Evolutionary conservation across 2,888 invertebrate species (phyloP).

Genomic region (Cotesia congregata): DNA sequence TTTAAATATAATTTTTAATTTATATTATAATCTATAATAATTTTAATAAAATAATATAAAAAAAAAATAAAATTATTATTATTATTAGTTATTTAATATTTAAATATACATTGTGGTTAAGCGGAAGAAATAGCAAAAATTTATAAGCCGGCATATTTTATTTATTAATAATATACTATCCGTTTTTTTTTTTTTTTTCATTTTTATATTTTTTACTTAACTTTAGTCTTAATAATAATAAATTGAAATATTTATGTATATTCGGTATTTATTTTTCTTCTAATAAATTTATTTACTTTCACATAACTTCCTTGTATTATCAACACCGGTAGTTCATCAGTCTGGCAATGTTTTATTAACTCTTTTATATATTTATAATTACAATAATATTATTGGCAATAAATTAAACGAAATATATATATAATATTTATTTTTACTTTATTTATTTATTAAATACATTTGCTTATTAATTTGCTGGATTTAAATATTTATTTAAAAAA

Average conservation of each 20-base stretch:
- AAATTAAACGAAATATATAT: conserved; percentile 24
- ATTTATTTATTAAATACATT: neutral
- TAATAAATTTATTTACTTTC: conserved; percentile 33
- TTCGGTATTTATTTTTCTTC: conserved; percentile 11
- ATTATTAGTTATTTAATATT: conserved; percentile 19
- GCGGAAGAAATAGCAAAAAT: conserved; percentile 32
- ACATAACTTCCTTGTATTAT: conserved; percentile 32
- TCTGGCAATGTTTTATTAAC: conserved; percentile 38
- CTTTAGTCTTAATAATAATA: too few species aligned
- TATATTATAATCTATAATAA: conserved; percentile 41
- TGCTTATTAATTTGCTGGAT: neutral
- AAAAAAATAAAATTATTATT: conserved; percentile 29
- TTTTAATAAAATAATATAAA: conserved; percentile 33
- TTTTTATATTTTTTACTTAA: too few species aligned
- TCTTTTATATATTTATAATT: neutral
- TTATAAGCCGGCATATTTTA: conserved; percentile 15
- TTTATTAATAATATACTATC: neutral
- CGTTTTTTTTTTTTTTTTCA: too few species aligned
- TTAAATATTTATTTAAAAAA: neutral
- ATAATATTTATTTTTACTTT: neutral
- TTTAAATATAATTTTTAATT: conserved; percentile 35
- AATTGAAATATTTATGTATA: too few species aligned
- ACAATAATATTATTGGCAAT: conserved; percentile 24
- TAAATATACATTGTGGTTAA: conserved; percentile 14
- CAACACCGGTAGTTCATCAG: conserved; percentile 37